Evolutionary conservation across 2,113 vertebrate species (phyloP), one percentile per base, ranked within the genome.

Genomic region (Alectura lathami): DNA sequence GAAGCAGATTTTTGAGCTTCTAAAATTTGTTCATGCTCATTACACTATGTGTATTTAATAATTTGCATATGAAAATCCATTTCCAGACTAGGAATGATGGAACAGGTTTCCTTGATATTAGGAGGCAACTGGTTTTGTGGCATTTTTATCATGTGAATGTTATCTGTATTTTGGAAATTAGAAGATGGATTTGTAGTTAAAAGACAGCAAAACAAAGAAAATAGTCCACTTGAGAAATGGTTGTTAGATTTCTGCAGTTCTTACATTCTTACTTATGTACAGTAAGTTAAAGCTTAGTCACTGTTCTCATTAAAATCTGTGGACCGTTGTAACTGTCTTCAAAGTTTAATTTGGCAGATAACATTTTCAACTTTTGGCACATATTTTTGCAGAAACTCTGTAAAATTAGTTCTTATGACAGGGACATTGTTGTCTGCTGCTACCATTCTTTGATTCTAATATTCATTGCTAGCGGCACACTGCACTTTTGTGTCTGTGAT

Each of bases 301-400:
- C 1, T 64, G 15, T 53, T 89, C 75, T 76, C 40, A 27, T 66
- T 88, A 60, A 73, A 29, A 47, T 36, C 54, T 9, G 15, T 34
- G 6, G 26, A 9, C 22, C 8, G 3, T 51, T 92, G 8, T 59
- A 83, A 40, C 29, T 38, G 10, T 92, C 85, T 66, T 87, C 22
- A 45, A 66, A 86, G 15, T 88, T 85, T 62, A 66, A 76, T 66
- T 86, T 94, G 86, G 23, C 43, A 13, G 83, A 18, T 53, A 88
- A 24, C 36, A 66, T 87, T n/a, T 91, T 74, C 79, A 29, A 36
- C 63, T 62, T 91, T 67, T 29, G 20, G 16, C 67, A 83, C 27
- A 3, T 73, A 36, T 78, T 93, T 97, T 93, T 93, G 30, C 38
- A 73, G 77, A 92, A 92, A 68, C 26, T 63, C 66, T 78, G 59